Percentiles rank a stretch among this genome's conserved stretches.
phyloP scores from a whole-genome alignment of 2,888 invertebrate genomes.

The Masnerella sp. region DNA sequence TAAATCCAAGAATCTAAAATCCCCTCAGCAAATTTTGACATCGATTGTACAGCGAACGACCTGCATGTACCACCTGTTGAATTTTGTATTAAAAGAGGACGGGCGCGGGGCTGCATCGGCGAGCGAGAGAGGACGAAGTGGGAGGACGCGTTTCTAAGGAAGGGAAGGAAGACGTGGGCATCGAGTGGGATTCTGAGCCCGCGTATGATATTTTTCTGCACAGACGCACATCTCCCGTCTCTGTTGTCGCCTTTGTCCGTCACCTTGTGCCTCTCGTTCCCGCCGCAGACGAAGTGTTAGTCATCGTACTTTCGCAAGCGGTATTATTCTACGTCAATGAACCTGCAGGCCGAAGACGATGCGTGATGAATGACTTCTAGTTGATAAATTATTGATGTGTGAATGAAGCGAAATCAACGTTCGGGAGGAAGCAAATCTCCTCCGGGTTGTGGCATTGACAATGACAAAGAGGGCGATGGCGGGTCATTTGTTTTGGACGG shows the following conservation, averaged over 20 bases:
- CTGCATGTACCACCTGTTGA: constrained; percentile 70
- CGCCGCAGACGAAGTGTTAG: constrained; percentile 62
- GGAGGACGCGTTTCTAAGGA: no score
- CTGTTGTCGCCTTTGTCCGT: constrained; percentile 50
- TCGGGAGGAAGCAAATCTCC: background rate
- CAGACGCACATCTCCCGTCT: constrained; percentile 40
- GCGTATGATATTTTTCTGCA: constrained; percentile 54
- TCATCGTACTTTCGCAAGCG: constrained; percentile 55
- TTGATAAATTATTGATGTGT: constrained; percentile 57
- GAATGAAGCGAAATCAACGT: constrained; percentile 43
- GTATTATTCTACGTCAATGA: constrained; percentile 57
- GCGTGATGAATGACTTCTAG: constrained; percentile 49
- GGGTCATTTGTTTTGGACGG: constrained; percentile 11
- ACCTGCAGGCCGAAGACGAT: constrained; percentile 53
- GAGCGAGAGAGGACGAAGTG: constrained; percentile 53
- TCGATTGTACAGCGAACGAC: constrained; percentile 53
- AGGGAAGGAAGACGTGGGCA: constrained; percentile 58
- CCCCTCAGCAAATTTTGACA: constrained; percentile 18
- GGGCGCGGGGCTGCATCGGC: constrained; percentile 26
- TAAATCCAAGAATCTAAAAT: background rate
- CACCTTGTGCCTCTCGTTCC: constrained; percentile 27
- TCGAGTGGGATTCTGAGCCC: constrained; percentile 58
- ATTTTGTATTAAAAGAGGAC: constrained; percentile 60
- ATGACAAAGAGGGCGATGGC: constrained; percentile 23
- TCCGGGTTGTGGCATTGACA: constrained; percentile 19